Percentiles rank a stretch among this genome's conserved stretches.
phyloP scores from a whole-genome alignment of 1,140 invertebrate genomes.

The Doryteuthis pealeii region DNA sequence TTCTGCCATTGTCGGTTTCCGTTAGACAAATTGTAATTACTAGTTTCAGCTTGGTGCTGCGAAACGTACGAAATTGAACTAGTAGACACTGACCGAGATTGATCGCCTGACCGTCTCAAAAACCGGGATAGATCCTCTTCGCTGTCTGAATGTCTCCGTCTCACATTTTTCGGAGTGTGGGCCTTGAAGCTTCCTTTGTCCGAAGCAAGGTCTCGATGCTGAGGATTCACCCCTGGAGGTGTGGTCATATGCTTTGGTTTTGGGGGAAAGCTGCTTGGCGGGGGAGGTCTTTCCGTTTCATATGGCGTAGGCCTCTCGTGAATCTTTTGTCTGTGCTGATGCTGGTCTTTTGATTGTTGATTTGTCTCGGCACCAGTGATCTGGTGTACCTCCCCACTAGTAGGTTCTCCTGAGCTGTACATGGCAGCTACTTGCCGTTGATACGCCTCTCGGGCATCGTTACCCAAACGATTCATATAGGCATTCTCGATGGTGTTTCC shows the following conservation, averaged over 20 bases:
- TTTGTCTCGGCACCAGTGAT: neutral
- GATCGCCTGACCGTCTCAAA: conserved; percentile 10
- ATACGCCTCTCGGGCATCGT: conserved; percentile 47
- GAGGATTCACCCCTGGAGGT: conserved; percentile 19
- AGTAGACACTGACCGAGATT: neutral
- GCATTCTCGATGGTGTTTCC: conserved; percentile 59
- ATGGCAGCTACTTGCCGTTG: conserved; percentile 39
- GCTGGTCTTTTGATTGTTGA: conserved; percentile 15
- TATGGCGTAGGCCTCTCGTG: neutral
- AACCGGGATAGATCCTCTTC: conserved; percentile 50
- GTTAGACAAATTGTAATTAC: neutral
- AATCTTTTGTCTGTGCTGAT: conserved; percentile 34
- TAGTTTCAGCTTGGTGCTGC: neutral
- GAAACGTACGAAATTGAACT: neutral
- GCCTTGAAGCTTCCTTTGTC: conserved; percentile 56
- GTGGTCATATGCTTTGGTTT: too few species aligned
- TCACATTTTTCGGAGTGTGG: conserved; percentile 50
- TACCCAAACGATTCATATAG: conserved; percentile 50
- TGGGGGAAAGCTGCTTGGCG: too few species aligned
- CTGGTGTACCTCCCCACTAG: neutral
- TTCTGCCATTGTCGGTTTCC: conserved; percentile 3
- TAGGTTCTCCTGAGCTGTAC: conserved; percentile 21
- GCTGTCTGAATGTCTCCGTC: conserved; percentile 51
- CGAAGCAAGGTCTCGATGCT: conserved; percentile 48
- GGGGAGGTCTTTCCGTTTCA: too few species aligned